Base-by-base conservation (phyloP, 2,797 vertebrate species). In the Thaleichthys pacificus region DNA sequence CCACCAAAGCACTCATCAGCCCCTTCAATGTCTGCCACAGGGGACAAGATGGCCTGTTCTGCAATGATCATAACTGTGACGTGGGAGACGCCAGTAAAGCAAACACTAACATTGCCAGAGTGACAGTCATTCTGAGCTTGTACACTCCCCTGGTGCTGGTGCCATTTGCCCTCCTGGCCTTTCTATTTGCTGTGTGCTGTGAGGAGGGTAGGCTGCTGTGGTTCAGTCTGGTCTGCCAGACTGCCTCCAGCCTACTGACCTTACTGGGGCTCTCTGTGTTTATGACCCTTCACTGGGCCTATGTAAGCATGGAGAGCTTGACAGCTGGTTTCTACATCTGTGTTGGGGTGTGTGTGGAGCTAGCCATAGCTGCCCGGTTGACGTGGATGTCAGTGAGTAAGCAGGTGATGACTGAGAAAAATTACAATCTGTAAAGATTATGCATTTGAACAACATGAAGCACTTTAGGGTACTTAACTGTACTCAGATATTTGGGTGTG, bases 141-240 rank as follows among this genome's bases (percentile, higher is more conserved):
- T 83, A 78, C 15, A 4, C 26, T 19, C 74, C 84, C 2, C 0
- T 87, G 63, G 77, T 77, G 64, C 72, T 89, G 0, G 77, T 86
- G 70, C 60, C 62, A 49, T 89, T 89, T 66, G 78, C 79, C n/a
- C 64, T 82, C 42, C 68, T 89, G 64, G 65, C 75, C n/a, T 3
- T 73, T 64, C 17, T 84, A 42, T 72, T 82, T 0, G 67, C 80
- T 19, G 63, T 51, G 19, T 80, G 73, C 8, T 32, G 32, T 49
- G 72, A 69, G 76, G 79, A 88, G 61, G n/a, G 7, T 76, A 6
- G 65, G n/a, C 42, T 51, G 1, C 49, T 84, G 26, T 32, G 60
- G 51, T 32, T 78, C 0, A 82, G 86, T 66, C 2, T 57, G 57
- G 0, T 1, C 38, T 82, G 75, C 28, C 82, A 87, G 78, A 71